Base-by-base conservation (phyloP, 1,140 invertebrate genomes). In the Babylonia areolata region DNA sequence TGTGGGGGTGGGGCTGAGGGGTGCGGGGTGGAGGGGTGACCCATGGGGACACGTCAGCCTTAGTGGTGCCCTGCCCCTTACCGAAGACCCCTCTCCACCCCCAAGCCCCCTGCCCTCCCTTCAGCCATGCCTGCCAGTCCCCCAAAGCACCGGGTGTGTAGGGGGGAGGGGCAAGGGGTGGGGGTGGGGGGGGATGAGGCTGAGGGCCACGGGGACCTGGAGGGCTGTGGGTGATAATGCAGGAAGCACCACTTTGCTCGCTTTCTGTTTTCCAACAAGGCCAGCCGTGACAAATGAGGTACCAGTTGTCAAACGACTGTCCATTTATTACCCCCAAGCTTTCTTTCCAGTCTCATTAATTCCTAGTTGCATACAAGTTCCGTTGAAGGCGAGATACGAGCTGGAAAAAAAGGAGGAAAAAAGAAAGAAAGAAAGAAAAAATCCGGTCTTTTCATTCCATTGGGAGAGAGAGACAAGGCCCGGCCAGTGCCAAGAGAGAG, bases 271-370 rank as follows among this genome's bases (percentile, higher is more conserved):
- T n/a, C 5, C 58, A 64, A 6, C 58, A 64, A 35, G 33, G 71
- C 5, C 71, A 37, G 71, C 3, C 31, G 58, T 64, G 58, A 84
- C 82, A 84, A 84, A 84, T 51, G 82, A 84, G 82, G 82, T 11
- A 28, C 3, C 64, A 75, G 15, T 84, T 84, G 82, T 71, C 82
- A 84, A 46, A 73, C 69, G 82, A 84, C 69, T 84, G 20, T 84
- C 82, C 82, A 84, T 84, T 84, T 84, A 84, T 84, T 73, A 84
- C 64, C 54, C 37, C 58, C 33, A 33, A 31, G 28, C 33, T 84
- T 84, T 84, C 64, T 84, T 75, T 84, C 82, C 28, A 28, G 37
- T 84, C 82, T 84, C 82, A 84, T 84, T 84, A 84, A 46, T 84
- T 84, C 64, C 82, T 40, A 64, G 82, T 84, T 84, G 82, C 82